Conservation (phyloP, 2,797 vertebrate genomes). For the Silurus aristotelis region DNA sequence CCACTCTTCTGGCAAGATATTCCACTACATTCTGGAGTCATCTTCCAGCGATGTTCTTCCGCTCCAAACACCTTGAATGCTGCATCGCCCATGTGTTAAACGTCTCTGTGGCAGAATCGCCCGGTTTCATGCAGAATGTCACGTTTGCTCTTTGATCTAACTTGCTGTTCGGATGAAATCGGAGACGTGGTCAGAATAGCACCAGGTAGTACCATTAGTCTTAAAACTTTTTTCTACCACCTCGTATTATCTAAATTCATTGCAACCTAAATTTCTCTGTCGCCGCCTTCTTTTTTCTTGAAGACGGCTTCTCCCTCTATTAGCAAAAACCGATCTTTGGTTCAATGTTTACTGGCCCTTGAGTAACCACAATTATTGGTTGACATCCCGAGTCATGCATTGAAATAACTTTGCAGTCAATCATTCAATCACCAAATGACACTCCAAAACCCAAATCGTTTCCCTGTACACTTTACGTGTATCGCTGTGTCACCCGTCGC, state of each 20-base stretch:
- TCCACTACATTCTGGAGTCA: too few species aligned
- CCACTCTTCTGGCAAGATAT: too few species aligned
- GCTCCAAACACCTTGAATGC: too few species aligned
- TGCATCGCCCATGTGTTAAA: too few species aligned
- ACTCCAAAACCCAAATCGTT: not conserved
- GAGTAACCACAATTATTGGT: too few species aligned
- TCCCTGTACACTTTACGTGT: not conserved
- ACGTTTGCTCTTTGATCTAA: too few species aligned
- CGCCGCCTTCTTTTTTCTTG: not conserved
- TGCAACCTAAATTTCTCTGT: not conserved
- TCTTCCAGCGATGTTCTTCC: too few species aligned
- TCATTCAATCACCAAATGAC: not conserved
- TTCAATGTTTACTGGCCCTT: not conserved
- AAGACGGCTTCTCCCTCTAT: not conserved
- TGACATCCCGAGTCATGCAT: not conserved
- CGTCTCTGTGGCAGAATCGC: too few species aligned
- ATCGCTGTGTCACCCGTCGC: conserved; percentile 7
- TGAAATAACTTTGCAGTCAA: not conserved
- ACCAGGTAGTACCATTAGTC: too few species aligned
- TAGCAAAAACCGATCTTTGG: not conserved
- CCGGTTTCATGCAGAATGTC: too few species aligned
- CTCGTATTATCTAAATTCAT: not conserved
- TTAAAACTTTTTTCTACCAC: not conserved
- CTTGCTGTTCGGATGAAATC: too few species aligned
- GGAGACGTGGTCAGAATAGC: too few species aligned